Percentiles rank a stretch among this genome's conserved stretches.
Conservation (phyloP, 1,140 invertebrate species). For the Eupeodes corollae region DNA sequence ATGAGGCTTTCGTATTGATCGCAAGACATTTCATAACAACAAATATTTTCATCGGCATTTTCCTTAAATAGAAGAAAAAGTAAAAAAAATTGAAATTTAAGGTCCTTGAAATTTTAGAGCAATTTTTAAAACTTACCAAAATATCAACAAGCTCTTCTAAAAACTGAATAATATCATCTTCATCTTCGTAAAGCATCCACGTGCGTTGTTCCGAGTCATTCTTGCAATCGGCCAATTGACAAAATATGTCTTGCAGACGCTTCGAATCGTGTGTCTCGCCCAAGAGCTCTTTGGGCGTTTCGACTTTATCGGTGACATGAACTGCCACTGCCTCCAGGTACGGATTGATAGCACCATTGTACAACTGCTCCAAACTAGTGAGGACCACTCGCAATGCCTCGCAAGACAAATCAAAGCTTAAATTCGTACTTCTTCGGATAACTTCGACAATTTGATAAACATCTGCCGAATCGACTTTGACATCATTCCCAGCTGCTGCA, state of each 20-base stretch:
- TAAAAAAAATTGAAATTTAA: neutral
- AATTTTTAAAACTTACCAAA: slow-evolving; percentile 48
- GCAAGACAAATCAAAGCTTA: slow-evolving; percentile 78
- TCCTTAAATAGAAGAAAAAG: slow-evolving; percentile 43
- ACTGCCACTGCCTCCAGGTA: slow-evolving; percentile 41
- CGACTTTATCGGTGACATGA: slow-evolving; percentile 32
- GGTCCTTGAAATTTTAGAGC: neutral
- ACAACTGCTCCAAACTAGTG: slow-evolving; percentile 48
- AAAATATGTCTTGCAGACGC: slow-evolving; percentile 66
- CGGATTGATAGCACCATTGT: slow-evolving; percentile 44
- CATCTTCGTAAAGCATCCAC: slow-evolving; percentile 88
- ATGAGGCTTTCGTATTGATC: slow-evolving; percentile 65
- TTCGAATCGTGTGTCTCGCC: slow-evolving; percentile 61
- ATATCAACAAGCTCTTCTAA: slow-evolving; percentile 75
- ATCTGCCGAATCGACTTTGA: slow-evolving; percentile 33
- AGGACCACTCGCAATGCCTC: slow-evolving; percentile 71
- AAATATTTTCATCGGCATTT: slow-evolving; percentile 74
- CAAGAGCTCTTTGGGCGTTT: slow-evolving; percentile 32
- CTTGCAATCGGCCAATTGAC: slow-evolving; percentile 71
- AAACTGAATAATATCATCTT: slow-evolving; percentile 70
- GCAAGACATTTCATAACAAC: slow-evolving; percentile 60
- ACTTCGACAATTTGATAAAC: slow-evolving; percentile 65
- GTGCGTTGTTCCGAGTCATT: slow-evolving; percentile 88
- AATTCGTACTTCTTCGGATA: slow-evolving; percentile 68
- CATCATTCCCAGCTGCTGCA: slow-evolving; percentile 4